Conservation (phyloP, 2,113 vertebrate genomes). For the Sula dactylatra region DNA sequence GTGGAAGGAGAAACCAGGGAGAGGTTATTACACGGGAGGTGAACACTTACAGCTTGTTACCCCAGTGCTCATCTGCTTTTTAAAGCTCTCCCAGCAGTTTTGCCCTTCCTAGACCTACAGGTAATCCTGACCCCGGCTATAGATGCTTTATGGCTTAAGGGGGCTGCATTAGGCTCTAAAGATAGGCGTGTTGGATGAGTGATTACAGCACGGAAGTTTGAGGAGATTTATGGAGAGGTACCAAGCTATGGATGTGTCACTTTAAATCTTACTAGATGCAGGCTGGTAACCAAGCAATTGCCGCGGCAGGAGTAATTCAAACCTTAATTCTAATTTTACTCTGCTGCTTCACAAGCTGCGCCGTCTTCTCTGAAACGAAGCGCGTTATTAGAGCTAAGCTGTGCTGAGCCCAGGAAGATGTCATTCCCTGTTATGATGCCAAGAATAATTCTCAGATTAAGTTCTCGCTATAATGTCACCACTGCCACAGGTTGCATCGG, state of each 20-base stretch:
- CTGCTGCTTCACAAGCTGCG: not conserved
- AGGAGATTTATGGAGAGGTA: not conserved
- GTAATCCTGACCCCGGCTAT: not conserved
- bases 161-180: constrained; percentile 4
- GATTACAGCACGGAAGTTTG: not conserved
- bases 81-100: not conserved
- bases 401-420: not conserved
- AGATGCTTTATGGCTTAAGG: not conserved
- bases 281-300: not conserved
- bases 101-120: not conserved
- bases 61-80: not conserved
- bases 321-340: not conserved
- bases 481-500: fast-evolving
- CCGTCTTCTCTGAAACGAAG: fast-evolving
- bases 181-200: not conserved
- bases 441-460: not conserved
- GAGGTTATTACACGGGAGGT: not conserved
- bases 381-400: not conserved
- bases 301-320: not conserved
- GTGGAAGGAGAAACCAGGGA: not conserved
- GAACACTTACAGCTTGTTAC: not conserved
- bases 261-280: not conserved
- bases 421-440: not conserved
- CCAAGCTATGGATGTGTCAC: not conserved
- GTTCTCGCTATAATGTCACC: not conserved